Base-by-base conservation (phyloP, 2,797 vertebrate species). In the Rhadinocentrus ornatus region DNA sequence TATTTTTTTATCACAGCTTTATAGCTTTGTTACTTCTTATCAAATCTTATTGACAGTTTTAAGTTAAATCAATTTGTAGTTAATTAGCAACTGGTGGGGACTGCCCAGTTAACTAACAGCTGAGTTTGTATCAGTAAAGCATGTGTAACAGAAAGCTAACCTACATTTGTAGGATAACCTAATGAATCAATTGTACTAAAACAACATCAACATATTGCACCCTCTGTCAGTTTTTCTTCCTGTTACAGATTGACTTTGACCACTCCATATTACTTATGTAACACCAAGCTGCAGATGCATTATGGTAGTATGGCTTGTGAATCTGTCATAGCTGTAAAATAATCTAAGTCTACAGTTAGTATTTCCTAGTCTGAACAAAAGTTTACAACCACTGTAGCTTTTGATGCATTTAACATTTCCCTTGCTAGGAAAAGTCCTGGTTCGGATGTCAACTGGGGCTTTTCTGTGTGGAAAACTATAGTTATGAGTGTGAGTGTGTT, bases 211-310 rank as follows among this genome's bases (percentile, higher is more conserved):
- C 12, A 26, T n/a, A 39, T 15, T 34, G 26, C 22, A 24, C 46
- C 6, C 20, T 13, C 2, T 56, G 11, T 71, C 11, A 53, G 44
- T 29, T 13, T 6, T 26, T 9, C 7, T n/a, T 22, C 4, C 8
- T 44, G 29, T 44, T 29, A 5, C 29, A 54, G 16, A 44, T 66
- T 39, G 46, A 48, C n/a, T 9, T 48, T 22, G 9, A 48, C 46
- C 46, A 2, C 46, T 48, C 8, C 46, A 48, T 9, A 15, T 15
- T 16, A 39, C 39, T 41, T 41, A 41, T 18, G 39, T 48, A 39
- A 61, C 34, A 48, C 11, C 32, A 70, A 73, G 35, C 60, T 32
- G 48, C 56, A 57, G 18, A 59, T 56, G 53, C 65, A 58, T 71
- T 48, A 27, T 46, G 9, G 44, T 46, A 9, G 39, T 32, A 44